A percentile compares a stretch with the other conserved stretches of the same genome.
phyloP scores from a whole-genome alignment of 2,888 invertebrate species.

The Aphodius sticticus region DNA sequence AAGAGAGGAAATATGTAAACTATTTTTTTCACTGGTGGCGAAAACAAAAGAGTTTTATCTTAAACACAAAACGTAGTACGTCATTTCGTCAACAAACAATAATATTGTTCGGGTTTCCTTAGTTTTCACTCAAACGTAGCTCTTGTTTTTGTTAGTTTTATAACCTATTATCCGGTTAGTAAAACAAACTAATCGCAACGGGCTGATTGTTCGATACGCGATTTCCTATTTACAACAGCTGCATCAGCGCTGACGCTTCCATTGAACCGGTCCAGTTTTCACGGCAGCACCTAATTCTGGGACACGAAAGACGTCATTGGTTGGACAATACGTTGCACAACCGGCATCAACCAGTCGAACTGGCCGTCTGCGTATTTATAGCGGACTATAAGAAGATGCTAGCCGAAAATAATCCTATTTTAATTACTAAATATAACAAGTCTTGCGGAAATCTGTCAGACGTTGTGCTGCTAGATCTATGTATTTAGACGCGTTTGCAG shows the following conservation, averaged over 20 bases:
- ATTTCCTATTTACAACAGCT: neutral
- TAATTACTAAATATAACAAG: neutral
- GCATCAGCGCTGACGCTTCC: neutral
- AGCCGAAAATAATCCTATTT: neutral
- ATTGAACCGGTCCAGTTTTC: neutral
- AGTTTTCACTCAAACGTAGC: neutral
- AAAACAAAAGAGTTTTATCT: too few relatives aligned
- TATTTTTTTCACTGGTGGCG: too few relatives aligned
- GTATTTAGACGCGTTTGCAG: neutral
- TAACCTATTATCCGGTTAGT: neutral
- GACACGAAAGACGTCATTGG: neutral
- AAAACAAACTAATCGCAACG: neutral
- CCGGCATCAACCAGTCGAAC: neutral
- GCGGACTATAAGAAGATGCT: neutral
- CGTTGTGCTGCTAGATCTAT: neutral
- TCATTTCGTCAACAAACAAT: neutral
- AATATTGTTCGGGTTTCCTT: neutral
- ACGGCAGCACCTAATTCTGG: neutral
- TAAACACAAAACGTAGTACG: neutral
- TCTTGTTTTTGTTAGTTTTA: neutral
- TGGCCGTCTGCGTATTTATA: neutral
- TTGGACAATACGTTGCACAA: slow-evolving; percentile 4
- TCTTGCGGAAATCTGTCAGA: neutral
- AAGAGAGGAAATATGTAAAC: too few relatives aligned
- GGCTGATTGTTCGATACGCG: neutral